Base-by-base conservation (phyloP, 2,797 vertebrate species). In the Halcyon badia region DNA sequence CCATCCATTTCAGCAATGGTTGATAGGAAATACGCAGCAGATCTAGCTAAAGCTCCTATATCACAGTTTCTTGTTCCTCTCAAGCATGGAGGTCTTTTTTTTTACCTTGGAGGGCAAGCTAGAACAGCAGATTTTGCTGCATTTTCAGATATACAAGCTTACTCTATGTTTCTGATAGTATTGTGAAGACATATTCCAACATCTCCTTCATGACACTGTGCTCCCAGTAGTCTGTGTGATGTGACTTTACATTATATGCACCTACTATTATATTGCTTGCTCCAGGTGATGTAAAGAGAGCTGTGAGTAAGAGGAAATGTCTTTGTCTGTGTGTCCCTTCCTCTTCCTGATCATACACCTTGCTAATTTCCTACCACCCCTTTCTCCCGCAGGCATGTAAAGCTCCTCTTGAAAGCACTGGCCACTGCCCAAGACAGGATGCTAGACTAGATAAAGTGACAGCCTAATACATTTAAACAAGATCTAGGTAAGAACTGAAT, bases 381-480 rank as follows among this genome's bases (percentile, higher is more conserved):
- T 79, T 91, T 94, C 54, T 95, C 79, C 77, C 17, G 21, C 71
- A 82, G 85, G 66, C 41, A n/a, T 10, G 25, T 73, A 62, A 89
- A 84, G 5, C 19, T 91, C 39, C 51, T 90, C 31, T 35, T 93
- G 93, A 81, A 95, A 80, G 62, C 62, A 77, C 48, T 91, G 77
- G 56, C 58, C 48, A 64, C 42, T 90, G 77, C 62, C 83, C 57
- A 90, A 83, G 81, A 90, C 42, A 57, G 65, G 22, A 42, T 83
- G 26, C 41, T 86, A 28, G 46, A 82, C 58, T 72, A 60, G 77
- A 54, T 72, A 48, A 62, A 93, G 37, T 42, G 87, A 66, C 70
- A 88, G 62, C 14, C 56, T 66, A 81, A 86, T 89, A 51, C 25
- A 66, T 82, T 92, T 76, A 85, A 92, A 78, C 31, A 94, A 85